phyloP scores from a whole-genome alignment of 2,888 invertebrate species.

The Pristionchus exspectatus region DNA sequence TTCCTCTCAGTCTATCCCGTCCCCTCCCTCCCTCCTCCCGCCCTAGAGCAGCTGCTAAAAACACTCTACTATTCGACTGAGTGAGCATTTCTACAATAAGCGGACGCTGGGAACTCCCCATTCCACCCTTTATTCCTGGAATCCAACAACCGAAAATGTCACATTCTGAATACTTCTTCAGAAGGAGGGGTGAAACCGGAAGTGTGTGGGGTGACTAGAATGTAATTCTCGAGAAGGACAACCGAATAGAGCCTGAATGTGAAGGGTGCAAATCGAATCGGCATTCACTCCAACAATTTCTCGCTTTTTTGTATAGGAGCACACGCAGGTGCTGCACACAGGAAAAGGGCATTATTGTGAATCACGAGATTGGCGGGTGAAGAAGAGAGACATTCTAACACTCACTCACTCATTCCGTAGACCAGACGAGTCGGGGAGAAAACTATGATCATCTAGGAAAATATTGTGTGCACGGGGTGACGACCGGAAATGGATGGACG shows the following conservation, averaged over 20 bases:
- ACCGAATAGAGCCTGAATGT: neutral
- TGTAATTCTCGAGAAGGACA: neutral
- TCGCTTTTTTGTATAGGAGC: neutral
- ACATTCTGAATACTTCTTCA: neutral
- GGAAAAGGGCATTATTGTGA: slow-evolving; percentile 3
- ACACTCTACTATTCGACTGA: neutral
- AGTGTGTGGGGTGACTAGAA: slow-evolving; percentile 15
- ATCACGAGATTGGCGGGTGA: neutral
- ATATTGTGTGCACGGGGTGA: no score
- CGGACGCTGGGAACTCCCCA: neutral
- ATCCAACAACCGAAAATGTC: neutral
- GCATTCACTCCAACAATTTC: slow-evolving; percentile 4
- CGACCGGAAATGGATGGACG: no score
- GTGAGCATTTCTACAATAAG: neutral
- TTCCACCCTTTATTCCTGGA: neutral
- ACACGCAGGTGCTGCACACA: neutral
- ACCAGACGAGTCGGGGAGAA: no score
- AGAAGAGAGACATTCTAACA: neutral
- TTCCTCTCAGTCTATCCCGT: slow-evolving; percentile 18
- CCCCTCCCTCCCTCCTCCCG: neutral
- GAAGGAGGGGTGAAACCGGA: neutral
- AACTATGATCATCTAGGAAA: no score
- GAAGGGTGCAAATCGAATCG: slow-evolving; percentile 17
- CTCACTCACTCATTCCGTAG: neutral
- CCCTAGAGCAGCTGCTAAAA: neutral